Evolutionary conservation across 2,888 invertebrate genomes (phyloP).

Genomic region (Calameuta pallipes): DNA sequence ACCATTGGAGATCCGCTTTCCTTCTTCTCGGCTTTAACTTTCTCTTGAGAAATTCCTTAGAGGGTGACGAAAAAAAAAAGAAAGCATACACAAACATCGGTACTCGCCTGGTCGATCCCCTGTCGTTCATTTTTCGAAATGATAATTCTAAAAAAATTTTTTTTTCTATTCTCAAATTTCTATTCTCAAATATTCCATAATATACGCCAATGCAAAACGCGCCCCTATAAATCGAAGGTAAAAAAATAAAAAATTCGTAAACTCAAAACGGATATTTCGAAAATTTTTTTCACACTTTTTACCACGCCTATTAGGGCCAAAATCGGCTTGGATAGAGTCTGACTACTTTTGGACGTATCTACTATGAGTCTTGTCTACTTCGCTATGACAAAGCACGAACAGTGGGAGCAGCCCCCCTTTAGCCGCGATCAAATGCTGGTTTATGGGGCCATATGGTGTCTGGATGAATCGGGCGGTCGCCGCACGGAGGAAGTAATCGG

Average conservation of each 20-base stretch:
- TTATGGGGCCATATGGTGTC: constrained; percentile 49
- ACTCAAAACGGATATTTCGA: too few species aligned
- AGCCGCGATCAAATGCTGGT: constrained; percentile 34
- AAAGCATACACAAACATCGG: too few species aligned
- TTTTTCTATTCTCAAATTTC: too few species aligned
- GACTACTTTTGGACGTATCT: neutral
- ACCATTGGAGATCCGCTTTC: neutral
- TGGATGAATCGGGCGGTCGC: constrained; percentile 29
- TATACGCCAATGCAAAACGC: too few species aligned
- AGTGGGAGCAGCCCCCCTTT: constrained; percentile 18
- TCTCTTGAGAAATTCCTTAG: neutral
- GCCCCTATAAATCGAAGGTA: too few species aligned
- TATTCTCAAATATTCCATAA: too few species aligned
- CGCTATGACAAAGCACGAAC: constrained; percentile 29
- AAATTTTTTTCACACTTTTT: too few species aligned
- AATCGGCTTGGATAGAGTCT: neutral
- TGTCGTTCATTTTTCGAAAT: neutral
- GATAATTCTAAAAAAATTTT: too few species aligned
- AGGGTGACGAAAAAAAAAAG: neutral
- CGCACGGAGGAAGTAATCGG: constrained; percentile 25
- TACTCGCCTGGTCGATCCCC: neutral
- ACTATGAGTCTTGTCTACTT: neutral
- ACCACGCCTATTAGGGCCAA: too few species aligned
- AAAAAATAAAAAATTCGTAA: too few species aligned
- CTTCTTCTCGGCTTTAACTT: neutral